phyloP scores from a whole-genome alignment of 2,888 invertebrate species.

The Drosophila melanocephala region DNA sequence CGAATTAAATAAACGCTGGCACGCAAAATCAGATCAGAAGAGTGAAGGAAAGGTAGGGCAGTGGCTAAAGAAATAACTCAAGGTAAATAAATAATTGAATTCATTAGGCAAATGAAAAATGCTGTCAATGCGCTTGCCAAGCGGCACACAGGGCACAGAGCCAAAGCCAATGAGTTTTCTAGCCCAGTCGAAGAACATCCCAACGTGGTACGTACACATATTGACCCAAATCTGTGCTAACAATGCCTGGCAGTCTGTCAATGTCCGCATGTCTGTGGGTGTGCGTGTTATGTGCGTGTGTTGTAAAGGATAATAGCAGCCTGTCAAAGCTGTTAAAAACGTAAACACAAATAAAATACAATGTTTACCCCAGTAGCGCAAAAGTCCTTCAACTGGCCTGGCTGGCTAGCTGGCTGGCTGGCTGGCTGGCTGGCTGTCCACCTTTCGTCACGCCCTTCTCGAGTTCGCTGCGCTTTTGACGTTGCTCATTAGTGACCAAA shows the following conservation, averaged over 20 bases:
- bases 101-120: constrained; percentile 84
- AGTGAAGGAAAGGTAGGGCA: constrained; percentile 16
- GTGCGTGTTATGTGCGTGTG: constrained; percentile 14
- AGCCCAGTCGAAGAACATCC: constrained; percentile 20
- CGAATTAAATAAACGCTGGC: constrained; percentile 58
- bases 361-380: constrained; percentile 53
- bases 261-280: constrained; percentile 25
- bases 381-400: constrained; percentile 19
- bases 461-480: constrained; percentile 69
- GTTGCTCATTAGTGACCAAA: constrained; percentile 77
- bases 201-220: constrained; percentile 33
- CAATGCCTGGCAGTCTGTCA: constrained; percentile 59
- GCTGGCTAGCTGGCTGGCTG: no score
- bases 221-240: constrained; percentile 76
- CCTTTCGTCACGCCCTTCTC: constrained; percentile 72
- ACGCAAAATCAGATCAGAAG: constrained; percentile 64
- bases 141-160: constrained; percentile 4
- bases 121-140: constrained; percentile 68
- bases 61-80: constrained; percentile 63
- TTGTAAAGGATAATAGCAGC: constrained; percentile 62
- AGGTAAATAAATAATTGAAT: constrained; percentile 84
- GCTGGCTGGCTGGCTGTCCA: constrained; percentile 18
- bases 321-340: constrained; percentile 78
- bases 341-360: constrained; percentile 78
- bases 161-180: constrained; percentile 36